These are phyloP conservation scores for Thinocorus orbignyianus DNA, from an alignment of 2,113 vertebrate genomes.

Conservation along the genomic window DNA sequence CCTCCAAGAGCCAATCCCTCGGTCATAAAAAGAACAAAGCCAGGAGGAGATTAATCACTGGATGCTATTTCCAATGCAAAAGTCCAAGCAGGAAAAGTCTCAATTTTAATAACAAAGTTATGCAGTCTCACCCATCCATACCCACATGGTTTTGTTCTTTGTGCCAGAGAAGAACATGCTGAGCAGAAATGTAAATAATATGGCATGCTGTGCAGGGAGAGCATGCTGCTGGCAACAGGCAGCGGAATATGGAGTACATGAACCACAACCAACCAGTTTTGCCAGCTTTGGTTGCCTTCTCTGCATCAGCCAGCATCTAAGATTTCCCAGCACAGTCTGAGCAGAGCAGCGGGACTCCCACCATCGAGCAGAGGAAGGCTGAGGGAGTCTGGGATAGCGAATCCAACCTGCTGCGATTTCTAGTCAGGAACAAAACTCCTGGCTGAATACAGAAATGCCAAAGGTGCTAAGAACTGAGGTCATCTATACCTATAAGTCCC, in stretches of 20 bases:
- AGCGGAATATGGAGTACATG: not conserved
- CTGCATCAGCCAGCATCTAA: not conserved
- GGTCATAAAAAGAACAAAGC: slow-evolving; percentile 45
- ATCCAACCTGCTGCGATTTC: not conserved
- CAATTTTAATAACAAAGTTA: slow-evolving; percentile 46
- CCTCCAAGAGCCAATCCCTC: not conserved
- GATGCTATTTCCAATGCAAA: slow-evolving; percentile 54
- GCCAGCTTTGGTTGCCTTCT: not conserved
- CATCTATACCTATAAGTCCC: not conserved
- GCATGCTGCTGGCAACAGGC: not conserved
- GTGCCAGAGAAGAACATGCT: not conserved
- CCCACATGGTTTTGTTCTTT: slow-evolving; percentile 38
- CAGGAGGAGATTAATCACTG: slow-evolving; percentile 60
- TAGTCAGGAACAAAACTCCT: not conserved
- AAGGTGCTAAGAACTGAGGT: not conserved
- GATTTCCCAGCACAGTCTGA: not conserved
- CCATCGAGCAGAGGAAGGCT: not conserved
- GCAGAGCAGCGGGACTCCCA: not conserved
- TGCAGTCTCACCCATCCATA: not conserved
- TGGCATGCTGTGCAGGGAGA: not conserved
- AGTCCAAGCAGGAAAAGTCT: slow-evolving; percentile 15
- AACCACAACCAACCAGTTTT: not conserved
- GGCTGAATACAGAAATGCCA: not conserved
- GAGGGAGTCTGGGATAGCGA: not conserved
- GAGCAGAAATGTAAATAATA: slow-evolving; percentile 31